Conservation (phyloP, 64 coral and sea anemone genomes). For the Stichodactyla helianthus region DNA sequence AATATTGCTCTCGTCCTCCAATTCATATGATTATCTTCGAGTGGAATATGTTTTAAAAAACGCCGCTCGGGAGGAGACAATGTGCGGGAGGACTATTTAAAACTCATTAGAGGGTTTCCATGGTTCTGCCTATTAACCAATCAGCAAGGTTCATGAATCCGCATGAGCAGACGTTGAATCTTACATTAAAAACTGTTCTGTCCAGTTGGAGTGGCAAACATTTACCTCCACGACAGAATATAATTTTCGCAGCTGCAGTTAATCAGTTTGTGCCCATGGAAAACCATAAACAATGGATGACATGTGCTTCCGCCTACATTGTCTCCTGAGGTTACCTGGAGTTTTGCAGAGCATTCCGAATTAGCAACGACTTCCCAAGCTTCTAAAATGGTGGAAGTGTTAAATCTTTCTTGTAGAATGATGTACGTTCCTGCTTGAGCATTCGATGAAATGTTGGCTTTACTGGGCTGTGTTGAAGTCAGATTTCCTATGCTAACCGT, state of each 20-base stretch:
- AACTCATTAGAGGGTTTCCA: too few species aligned
- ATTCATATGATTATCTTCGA: not conserved
- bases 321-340: not conserved
- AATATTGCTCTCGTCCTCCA: too few species aligned
- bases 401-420: conserved; percentile 8
- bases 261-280: not conserved
- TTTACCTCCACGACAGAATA: too few species aligned
- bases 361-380: conserved; percentile 44
- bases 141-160: too few species aligned
- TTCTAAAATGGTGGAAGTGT: not conserved
- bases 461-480: not conserved
- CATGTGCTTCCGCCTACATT: too few species aligned
- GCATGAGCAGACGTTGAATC: too few species aligned
- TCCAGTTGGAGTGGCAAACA: too few species aligned
- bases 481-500: not conserved
- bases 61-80: too few species aligned
- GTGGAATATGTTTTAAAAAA: not conserved
- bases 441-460: not conserved
- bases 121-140: too few species aligned
- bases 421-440: conserved; percentile 20
- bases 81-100: too few species aligned
- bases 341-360: not conserved
- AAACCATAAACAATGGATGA: not conserved
- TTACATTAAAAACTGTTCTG: too few species aligned
- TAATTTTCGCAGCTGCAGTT: too few species aligned